Evolutionary conservation across 2,113 vertebrate genomes (phyloP), one percentile per base, ranked within the genome.

Genomic region (Gracilinanus agilis): DNA sequence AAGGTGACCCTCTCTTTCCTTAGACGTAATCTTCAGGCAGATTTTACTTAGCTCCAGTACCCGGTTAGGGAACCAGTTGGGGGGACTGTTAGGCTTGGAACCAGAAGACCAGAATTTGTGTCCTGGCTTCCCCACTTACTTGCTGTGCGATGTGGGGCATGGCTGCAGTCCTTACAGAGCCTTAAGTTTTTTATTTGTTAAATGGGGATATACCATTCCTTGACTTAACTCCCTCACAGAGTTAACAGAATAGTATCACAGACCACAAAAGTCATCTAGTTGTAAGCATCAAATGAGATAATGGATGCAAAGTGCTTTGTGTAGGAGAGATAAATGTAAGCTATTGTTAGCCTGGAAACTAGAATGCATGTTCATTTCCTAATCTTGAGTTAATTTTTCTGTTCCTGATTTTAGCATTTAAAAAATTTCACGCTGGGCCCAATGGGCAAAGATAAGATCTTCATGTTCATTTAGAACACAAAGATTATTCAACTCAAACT

Each of bases 161-260:
- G 12, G 49, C n/a, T 92, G 67, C n/a, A 88, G 16, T 44, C 24
- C 44, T 93, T 40, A 88, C 90, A 40, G 25, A 91, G 83, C 89
- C 92, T 95, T 90, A 11, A 24, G 13, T 40, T 89, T 56, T 44
- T 90, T 54, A 56, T 24, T 89, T 29, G 67, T 58, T 55, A 95
- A 95, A 58, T 29, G 92, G 34, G 21, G 13, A n/a, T 19, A 23
- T 40, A 83, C 19, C 34, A 40, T 83, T 40, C 16, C 67, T 40
- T 83, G 67, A 40, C n/a, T 83, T 83, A 40, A 40, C 16, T 83
- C 34, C 21, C 67, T 83, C 67, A 40, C 13, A 67, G 61, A 67
- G 29, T 67, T 67, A 67, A n/a, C 61, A 67, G 16, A 96, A 61
- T 53, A 90, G 75, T 4, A 83, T 21, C 24, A 53, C 44, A 61